These are phyloP conservation scores for Cyphomyrmex costatus DNA, from an alignment of 1,140 invertebrate genomes.

Conservation along the genomic window DNA sequence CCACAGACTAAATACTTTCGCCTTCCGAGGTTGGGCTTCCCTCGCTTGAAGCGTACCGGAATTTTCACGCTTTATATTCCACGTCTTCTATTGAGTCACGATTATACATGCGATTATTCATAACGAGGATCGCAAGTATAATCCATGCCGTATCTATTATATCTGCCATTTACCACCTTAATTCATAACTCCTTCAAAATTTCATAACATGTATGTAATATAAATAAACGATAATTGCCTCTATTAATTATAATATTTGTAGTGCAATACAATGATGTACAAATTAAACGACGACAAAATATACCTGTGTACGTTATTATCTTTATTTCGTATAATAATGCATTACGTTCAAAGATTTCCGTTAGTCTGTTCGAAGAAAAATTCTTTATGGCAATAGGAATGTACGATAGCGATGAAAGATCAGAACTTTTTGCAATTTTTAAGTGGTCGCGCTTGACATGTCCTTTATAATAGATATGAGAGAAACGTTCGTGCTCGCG, in stretches of 20 bases:
- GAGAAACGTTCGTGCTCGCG: constrained; percentile 57
- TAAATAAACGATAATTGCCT: neutral
- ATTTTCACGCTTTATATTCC: constrained; percentile 26
- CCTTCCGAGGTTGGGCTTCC: constrained; percentile 53
- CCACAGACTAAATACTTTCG: constrained; percentile 71
- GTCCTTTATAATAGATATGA: constrained; percentile 57
- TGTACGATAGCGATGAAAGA: neutral
- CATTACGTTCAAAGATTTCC: neutral
- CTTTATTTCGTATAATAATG: neutral
- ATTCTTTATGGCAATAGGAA: constrained; percentile 16
- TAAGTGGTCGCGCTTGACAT: neutral
- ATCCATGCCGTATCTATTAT: neutral
- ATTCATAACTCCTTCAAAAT: neutral
- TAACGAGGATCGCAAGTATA: neutral
- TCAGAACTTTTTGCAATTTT: neutral
- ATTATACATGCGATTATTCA: neutral
- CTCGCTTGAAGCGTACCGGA: constrained; percentile 12
- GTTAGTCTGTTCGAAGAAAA: neutral
- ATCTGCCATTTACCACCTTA: neutral
- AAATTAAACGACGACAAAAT: neutral
- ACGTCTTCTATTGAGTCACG: neutral
- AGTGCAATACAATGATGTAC: too few relatives aligned
- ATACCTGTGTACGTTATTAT: neutral
- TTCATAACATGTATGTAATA: neutral
- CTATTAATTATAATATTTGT: neutral